Base-by-base conservation (phyloP, 2,888 invertebrate species). In the Laspeyria flexula region DNA sequence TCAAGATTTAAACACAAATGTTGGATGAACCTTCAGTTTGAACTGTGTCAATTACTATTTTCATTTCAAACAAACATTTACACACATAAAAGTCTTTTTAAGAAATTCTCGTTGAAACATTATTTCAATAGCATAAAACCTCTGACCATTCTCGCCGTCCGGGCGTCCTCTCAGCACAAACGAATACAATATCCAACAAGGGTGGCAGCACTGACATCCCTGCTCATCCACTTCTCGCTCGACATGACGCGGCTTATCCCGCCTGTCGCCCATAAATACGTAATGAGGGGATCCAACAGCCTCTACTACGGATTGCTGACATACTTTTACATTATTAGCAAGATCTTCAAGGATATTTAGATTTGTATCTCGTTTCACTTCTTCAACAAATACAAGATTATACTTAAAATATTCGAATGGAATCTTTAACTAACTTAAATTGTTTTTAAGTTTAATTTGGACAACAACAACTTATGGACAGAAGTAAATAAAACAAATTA, bases 221-320 rank as follows among this genome's bases (percentile, higher is more conserved):
- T 47, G 60, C 53, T 65, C 63, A 67, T 68, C 65, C 55, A 68
- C 62, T 65, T 47, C 40, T 55, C 58, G 44, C 47, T 27, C 51
- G 53, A 67, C 65, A 68, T 63, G 64, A 69, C 65, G 66, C 60
- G 60, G 75, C 73, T 75, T 73, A 78, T 74, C 68, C 73, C 68
- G 59, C 55, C 73, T 63, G 65, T 69, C 65, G 55, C 48, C 65
- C 71, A 73, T 82, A 75, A 81, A 81, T 83, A 81, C 71, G 61
- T 80, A 80, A 83, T 79, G 77, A 81, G 77, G 65, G 71, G 65
- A 55, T 70, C 66, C 51, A 52, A 63, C 69, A 60, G 43, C 62
- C 67, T 57, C 71, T 71, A 71, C 71, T 42, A 61, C 33, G 59
- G 47, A 40, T 53, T 53, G 56, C 56, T 66, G 53, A 56, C 48